Conservation (phyloP, 2,113 vertebrate genomes). For the Spilogale gracilis region DNA sequence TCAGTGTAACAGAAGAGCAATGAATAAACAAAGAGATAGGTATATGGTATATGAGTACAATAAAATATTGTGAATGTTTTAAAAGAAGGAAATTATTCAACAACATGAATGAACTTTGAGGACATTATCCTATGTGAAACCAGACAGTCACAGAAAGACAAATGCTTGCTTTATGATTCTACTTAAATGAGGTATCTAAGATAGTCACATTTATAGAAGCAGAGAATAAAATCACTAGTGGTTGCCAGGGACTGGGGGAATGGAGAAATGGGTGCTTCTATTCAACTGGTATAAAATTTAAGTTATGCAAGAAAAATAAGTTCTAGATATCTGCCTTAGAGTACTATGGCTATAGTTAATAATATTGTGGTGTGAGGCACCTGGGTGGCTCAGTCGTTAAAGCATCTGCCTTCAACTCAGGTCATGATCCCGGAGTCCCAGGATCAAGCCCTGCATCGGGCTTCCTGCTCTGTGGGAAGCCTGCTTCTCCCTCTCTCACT, state of each 20-base stretch:
- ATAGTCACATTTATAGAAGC: background rate
- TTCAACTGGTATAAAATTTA: background rate
- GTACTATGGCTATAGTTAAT: background rate
- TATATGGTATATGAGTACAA: background rate
- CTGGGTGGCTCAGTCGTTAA: too few relatives aligned
- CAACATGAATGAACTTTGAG: background rate
- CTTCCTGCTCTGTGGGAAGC: too few relatives aligned
- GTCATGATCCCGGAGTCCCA: too few relatives aligned
- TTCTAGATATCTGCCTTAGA: background rate
- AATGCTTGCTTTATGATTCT: background rate
- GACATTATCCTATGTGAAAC: background rate
- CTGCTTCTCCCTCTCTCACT: too few relatives aligned
- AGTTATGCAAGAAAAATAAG: background rate
- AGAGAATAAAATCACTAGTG: background rate
- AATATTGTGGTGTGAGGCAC: background rate
- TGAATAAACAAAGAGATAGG: background rate
- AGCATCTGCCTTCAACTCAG: too few relatives aligned
- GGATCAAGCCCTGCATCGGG: too few relatives aligned
- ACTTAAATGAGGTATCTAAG: background rate
- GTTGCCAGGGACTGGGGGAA: background rate
- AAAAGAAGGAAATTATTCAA: background rate
- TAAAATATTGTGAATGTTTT: background rate
- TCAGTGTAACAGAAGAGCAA: background rate
- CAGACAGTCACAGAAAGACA: background rate
- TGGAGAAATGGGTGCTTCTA: background rate